Percentiles rank a stretch among this genome's conserved stretches.
Evolutionary conservation across 2,888 invertebrate species (phyloP).

Genomic region (Chrysomela aeneicollis): DNA sequence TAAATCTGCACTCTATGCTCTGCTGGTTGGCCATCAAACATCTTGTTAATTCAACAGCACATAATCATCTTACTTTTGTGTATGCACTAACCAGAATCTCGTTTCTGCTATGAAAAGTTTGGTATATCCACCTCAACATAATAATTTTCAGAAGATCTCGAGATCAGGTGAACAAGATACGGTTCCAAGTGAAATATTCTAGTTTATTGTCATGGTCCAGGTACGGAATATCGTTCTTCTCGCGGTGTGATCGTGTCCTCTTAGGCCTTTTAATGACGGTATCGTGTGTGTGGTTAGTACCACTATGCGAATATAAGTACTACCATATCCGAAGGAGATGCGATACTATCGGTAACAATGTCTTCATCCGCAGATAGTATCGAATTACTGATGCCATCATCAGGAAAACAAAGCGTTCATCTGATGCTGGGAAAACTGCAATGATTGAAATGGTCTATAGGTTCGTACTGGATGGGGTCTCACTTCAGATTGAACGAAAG

Average conservation of each 20-base stretch:
- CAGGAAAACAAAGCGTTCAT: background rate
- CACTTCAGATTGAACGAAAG: too few species aligned
- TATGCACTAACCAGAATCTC: too few species aligned
- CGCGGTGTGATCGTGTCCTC: constrained; percentile 48
- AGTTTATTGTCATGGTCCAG: constrained; percentile 41
- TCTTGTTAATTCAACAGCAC: too few species aligned
- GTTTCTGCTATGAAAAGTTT: too few species aligned
- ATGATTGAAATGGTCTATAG: background rate
- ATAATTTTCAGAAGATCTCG: too few species aligned
- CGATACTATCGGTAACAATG: background rate
- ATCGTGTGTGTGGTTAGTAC: constrained; percentile 50
- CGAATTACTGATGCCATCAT: background rate
- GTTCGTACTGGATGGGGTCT: too few species aligned
- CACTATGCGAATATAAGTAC: constrained; percentile 29
- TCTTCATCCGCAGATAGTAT: background rate
- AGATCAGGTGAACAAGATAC: background rate
- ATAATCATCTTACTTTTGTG: too few species aligned
- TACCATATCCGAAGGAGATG: background rate
- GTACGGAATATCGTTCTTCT: constrained; percentile 39
- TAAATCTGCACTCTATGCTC: too few species aligned
- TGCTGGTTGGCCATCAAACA: too few species aligned
- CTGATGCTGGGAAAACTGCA: background rate
- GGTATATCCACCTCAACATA: too few species aligned
- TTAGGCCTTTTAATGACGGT: constrained; percentile 46
- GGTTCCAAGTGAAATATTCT: constrained; percentile 20